Evolutionary conservation across 2,113 vertebrate genomes (phyloP).

Genomic region (Acrocephalus arundinaceus): DNA sequence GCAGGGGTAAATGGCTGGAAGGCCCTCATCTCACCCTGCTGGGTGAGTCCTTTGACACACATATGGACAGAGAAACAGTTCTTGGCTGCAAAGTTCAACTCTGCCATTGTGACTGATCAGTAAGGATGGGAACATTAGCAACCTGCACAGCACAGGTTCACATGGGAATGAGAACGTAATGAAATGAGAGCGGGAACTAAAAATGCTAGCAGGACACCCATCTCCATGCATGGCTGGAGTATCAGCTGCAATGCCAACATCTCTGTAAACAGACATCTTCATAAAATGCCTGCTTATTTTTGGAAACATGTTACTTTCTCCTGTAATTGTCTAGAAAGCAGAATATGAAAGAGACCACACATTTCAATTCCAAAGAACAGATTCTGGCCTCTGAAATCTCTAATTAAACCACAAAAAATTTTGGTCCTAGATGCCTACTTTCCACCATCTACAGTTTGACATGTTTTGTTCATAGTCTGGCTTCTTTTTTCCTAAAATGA

Average conservation of each 20-base stretch:
- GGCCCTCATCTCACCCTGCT: neutral
- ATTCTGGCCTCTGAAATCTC: neutral
- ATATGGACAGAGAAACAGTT: neutral
- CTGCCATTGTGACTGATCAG: neutral
- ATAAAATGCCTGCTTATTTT: neutral
- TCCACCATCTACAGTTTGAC: neutral
- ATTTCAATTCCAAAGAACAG: neutral
- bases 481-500: neutral
- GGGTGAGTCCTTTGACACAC: neutral
- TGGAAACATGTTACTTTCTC: neutral
- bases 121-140: neutral
- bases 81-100: neutral
- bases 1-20: neutral
- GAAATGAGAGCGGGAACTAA: neutral
- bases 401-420: neutral
- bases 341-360: neutral
- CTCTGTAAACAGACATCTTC: neutral
- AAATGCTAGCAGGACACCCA: neutral
- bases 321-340: neutral
- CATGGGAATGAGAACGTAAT: accelerated
- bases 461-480: neutral
- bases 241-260: neutral
- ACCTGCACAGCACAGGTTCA: neutral
- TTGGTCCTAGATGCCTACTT: neutral
- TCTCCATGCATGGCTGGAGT: neutral